Evolutionary conservation across 1,140 invertebrate genomes (phyloP).

Genomic region (Drosophila orosa): DNA sequence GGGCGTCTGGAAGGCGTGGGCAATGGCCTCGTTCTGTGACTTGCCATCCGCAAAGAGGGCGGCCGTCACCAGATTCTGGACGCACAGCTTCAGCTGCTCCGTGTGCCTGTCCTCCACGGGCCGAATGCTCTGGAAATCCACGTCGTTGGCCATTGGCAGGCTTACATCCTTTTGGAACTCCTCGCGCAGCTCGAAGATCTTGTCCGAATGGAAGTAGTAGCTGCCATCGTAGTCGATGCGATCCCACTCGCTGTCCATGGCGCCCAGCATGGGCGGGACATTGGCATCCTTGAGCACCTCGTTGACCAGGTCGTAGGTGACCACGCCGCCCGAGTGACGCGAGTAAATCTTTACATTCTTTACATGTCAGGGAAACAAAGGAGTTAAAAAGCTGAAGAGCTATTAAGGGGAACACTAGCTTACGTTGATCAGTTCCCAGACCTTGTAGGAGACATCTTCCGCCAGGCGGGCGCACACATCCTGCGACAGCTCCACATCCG

Average conservation of each 20-base stretch:
- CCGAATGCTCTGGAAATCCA: conserved; percentile 64
- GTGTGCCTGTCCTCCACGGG: conserved; percentile 67
- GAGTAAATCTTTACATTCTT: conserved; percentile 82
- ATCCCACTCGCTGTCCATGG: conserved; percentile 82
- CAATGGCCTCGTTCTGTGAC: conserved; percentile 45
- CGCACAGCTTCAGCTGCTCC: conserved; percentile 63
- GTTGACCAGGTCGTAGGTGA: conserved; percentile 82
- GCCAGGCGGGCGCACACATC: conserved; percentile 78
- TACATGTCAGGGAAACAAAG: conserved; percentile 8
- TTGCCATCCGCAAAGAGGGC: conserved; percentile 60
- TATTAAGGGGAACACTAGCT: not conserved
- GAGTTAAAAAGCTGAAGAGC: not conserved
- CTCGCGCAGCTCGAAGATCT: conserved; percentile 76
- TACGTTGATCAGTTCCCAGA: conserved; percentile 83
- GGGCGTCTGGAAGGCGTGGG: conserved; percentile 63
- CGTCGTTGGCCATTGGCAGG: conserved; percentile 48
- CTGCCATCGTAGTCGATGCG: conserved; percentile 81
- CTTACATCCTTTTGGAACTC: conserved; percentile 75
- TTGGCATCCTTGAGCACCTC: conserved; percentile 80
- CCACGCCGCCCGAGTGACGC: conserved; percentile 75
- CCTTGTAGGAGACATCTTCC: conserved; percentile 82
- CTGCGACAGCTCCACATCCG: conserved; percentile 76
- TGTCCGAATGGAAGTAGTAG: conserved; percentile 78
- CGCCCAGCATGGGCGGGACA: conserved; percentile 76
- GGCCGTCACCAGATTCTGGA: conserved; percentile 69